Base-by-base conservation (phyloP, 2,797 vertebrate species). In the Lophotriccus pileatus region DNA sequence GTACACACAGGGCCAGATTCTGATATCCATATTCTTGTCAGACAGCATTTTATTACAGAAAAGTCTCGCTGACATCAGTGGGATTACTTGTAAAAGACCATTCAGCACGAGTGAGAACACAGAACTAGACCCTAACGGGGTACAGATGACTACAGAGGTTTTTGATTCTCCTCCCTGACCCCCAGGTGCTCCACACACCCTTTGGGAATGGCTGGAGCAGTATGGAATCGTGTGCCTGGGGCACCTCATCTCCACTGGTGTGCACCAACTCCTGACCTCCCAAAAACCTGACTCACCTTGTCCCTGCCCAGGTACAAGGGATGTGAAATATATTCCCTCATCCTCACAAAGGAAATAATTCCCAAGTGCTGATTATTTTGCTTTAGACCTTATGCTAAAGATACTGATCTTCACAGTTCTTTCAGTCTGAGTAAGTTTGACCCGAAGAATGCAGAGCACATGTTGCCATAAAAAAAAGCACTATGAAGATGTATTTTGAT, bases 1-100 rank as follows among this genome's bases (percentile, higher is more conserved):
- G 93, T 90, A 86, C 39, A 90, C 86, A 74, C 49, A 87, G 77
- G 83, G 94, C 89, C 91, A 95, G 91, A 96, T 95, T 95, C 94
- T 96, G 94, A 94, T 96, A 96, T 22, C 83, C 77, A 93, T 97
- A 91, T 84, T 96, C 87, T 96, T 95, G 95, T 96, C 93, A 96
- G 95, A 67, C 90, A 82, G 95, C 74, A 58, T 82, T 94, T 96
- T 93, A 96, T 94, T 96, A 39, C 95, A 91, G 67, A 93, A 84
- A 94, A 95, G 85, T 96, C 89, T 85, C 77, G 49, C 89, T 96
- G 95, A 93, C 93, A 96, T 94, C 80, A 70, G 82, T 46, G 82
- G 95, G 95, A 97, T 96, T 96, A 96, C 79, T 91, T 64, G 67
- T 59, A 92, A 87, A 89, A 93, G 92, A 63, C 90, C 55, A 17